phyloP scores from a whole-genome alignment of 1,140 invertebrate species.

The Meloidogyne chitwoodi region DNA sequence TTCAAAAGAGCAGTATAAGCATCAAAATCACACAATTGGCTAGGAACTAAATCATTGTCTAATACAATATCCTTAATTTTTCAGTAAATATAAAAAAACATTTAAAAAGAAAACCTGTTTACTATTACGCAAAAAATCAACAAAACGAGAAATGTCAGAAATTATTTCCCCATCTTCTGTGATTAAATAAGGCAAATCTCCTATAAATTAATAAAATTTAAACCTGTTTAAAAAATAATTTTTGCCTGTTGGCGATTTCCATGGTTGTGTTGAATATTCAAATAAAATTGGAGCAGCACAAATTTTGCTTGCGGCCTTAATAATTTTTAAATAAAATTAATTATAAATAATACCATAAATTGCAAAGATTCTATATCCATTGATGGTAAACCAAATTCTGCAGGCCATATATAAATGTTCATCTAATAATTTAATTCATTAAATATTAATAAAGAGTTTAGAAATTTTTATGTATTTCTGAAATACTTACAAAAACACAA shows the following conservation, averaged over 20 bases:
- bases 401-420: constrained; percentile 49
- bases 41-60: constrained; percentile 27
- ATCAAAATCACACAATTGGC: constrained; percentile 31
- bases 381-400: constrained; percentile 51
- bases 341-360: constrained; percentile 43
- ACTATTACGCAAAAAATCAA: constrained; percentile 39
- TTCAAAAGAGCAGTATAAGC: constrained; percentile 25
- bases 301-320: constrained; percentile 31
- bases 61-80: constrained; percentile 27
- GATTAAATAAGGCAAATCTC: constrained; percentile 30
- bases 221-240: not conserved
- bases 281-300: constrained; percentile 38
- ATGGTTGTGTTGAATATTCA: constrained; percentile 16
- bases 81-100: not conserved
- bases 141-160: constrained; percentile 30
- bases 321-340: constrained; percentile 5
- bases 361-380: constrained; percentile 46
- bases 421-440: not conserved
- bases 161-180: constrained; percentile 19
- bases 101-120: constrained; percentile 24
- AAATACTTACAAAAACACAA: no score
- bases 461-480: no score
- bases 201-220: constrained; percentile 20
- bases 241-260: constrained; percentile 31
- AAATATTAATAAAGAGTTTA: not conserved